phyloP scores from a whole-genome alignment of 1,140 invertebrate species.

The Drosophila albomicans region DNA sequence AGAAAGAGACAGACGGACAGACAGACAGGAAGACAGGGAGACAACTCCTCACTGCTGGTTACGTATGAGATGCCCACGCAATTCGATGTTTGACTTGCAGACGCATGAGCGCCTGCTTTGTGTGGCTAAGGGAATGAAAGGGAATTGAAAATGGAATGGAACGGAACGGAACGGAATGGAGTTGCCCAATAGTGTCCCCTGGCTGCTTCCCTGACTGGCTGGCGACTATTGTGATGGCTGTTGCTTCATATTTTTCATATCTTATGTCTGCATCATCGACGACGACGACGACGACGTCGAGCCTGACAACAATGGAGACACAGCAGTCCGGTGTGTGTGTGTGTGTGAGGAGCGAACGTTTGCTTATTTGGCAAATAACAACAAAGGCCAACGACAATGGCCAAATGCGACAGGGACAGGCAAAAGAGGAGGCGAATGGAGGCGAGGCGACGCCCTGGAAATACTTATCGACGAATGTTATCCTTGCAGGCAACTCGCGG shows the following conservation, averaged over 20 bases:
- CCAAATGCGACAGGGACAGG: constrained; percentile 7
- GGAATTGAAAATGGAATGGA: not conserved
- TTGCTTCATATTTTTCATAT: constrained; percentile 82
- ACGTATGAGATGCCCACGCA: constrained; percentile 58
- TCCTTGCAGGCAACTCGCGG: constrained; percentile 55
- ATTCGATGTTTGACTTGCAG: constrained; percentile 21
- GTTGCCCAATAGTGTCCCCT: constrained; percentile 32
- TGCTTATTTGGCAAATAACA: constrained; percentile 80
- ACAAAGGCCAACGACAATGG: constrained; percentile 69
- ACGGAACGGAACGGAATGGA: not conserved
- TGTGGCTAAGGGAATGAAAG: not conserved
- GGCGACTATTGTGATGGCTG: constrained; percentile 77
- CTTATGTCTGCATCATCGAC: constrained; percentile 80
- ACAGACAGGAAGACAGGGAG: constrained; percentile 8
- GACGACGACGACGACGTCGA: constrained; percentile 18
- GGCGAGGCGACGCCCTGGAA: constrained; percentile 12
- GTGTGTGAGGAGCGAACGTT: constrained; percentile 37
- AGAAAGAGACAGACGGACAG: not conserved
- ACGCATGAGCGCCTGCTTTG: constrained; percentile 61
- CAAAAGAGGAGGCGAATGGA: too few species aligned
- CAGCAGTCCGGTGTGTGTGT: constrained; percentile 1
- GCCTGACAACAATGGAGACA: constrained; percentile 60
- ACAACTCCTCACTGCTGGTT: constrained; percentile 21
- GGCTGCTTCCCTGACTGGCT: constrained; percentile 19
- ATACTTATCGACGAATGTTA: constrained; percentile 66